These are phyloP conservation scores for Penelope pileata DNA, from an alignment of 2,113 vertebrate species.

Conservation along the genomic window DNA sequence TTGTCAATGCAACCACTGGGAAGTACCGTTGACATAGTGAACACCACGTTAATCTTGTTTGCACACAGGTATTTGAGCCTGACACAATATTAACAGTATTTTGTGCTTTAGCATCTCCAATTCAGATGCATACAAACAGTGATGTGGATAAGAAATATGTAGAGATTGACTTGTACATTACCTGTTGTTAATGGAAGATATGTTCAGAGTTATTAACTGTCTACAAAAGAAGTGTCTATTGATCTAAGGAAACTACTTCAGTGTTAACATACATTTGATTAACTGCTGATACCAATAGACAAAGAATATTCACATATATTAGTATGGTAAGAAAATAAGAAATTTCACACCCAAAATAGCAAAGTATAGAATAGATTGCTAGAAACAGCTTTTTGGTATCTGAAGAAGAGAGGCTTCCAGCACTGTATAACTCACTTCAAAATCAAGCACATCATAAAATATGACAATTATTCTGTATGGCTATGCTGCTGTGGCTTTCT, in stretches of 20 bases:
- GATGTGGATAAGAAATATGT: constrained; percentile 26
- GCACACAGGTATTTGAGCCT: constrained; percentile 51
- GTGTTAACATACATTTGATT: background rate
- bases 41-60: constrained; percentile 43
- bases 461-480: background rate
- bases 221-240: background rate
- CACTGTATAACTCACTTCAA: background rate
- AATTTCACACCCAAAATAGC: background rate
- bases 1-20: constrained; percentile 43
- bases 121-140: background rate
- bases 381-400: constrained; percentile 30
- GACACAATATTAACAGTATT: constrained; percentile 30
- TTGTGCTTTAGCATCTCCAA: constrained; percentile 59
- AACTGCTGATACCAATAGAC: constrained; percentile 37
- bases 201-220: background rate
- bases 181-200: background rate
- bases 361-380: background rate
- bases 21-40: constrained; percentile 49
- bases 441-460: background rate
- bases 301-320: background rate
- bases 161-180: constrained; percentile 24
- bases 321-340: constrained; percentile 22
- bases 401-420: background rate
- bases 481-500: constrained; percentile 3
- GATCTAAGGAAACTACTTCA: background rate